phyloP scores from a whole-genome alignment of 2,113 vertebrate genomes.

The Pagrus major region DNA sequence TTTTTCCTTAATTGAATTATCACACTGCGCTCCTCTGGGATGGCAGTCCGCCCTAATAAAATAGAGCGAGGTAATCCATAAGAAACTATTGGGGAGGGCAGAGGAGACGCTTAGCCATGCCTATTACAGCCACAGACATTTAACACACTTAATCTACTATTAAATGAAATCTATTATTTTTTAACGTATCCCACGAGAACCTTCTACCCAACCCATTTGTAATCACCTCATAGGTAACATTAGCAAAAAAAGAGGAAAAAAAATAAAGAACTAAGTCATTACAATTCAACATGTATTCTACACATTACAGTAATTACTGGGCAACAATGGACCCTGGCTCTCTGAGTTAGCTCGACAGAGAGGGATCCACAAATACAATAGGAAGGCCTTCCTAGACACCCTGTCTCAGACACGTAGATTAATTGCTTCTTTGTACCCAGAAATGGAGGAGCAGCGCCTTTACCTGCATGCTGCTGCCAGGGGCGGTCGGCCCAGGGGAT shows the following conservation, averaged over 20 bases:
- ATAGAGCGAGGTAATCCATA: slow-evolving; percentile 75
- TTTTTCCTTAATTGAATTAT: slow-evolving; percentile 82
- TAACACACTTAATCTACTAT: slow-evolving; percentile 81
- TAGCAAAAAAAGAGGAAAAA: slow-evolving; percentile 24
- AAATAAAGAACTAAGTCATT: slow-evolving; percentile 74
- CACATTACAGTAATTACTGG: slow-evolving; percentile 87
- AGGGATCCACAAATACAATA: slow-evolving; percentile 80
- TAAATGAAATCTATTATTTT: slow-evolving; percentile 81
- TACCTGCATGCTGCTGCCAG: slow-evolving; percentile 81
- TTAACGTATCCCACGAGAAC: slow-evolving; percentile 70
- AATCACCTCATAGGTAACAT: slow-evolving; percentile 77
- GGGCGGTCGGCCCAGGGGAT: slow-evolving; percentile 62
- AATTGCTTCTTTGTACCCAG: slow-evolving; percentile 88
- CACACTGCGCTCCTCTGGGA: slow-evolving; percentile 72
- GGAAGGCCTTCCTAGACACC: slow-evolving; percentile 75
- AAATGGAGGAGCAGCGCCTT: slow-evolving; percentile 82
- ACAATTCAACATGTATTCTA: slow-evolving; percentile 80
- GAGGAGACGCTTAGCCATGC: slow-evolving; percentile 75
- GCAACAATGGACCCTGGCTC: slow-evolving; percentile 81
- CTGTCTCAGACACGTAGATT: slow-evolving; percentile 80
- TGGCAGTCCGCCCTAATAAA: slow-evolving; percentile 61
- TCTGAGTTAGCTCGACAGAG: slow-evolving; percentile 69
- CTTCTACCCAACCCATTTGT: slow-evolving; percentile 42
- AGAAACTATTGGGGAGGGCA: slow-evolving; percentile 68
- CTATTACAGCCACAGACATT: slow-evolving; percentile 77